Conservation (phyloP, 1,140 invertebrate species). For the Pinna nobilis region DNA sequence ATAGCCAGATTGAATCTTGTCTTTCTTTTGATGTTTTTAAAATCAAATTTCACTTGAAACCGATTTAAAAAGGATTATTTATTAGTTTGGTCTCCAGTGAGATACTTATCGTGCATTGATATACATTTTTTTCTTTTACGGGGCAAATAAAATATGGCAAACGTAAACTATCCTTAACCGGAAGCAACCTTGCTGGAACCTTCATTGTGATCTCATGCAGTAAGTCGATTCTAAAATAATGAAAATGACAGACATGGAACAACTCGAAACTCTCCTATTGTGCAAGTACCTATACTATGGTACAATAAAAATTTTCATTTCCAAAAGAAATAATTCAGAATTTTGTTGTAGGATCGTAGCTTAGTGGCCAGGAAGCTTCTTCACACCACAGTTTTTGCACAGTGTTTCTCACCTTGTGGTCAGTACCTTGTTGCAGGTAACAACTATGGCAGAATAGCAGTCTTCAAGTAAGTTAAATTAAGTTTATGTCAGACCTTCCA, state of each 20-base stretch:
- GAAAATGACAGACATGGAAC: neutral
- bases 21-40: too few species aligned
- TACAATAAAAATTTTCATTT: neutral
- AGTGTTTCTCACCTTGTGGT: conserved; percentile 88
- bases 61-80: too few species aligned
- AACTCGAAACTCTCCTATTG: neutral
- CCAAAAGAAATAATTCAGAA: neutral
- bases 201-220: too few species aligned
- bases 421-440: conserved; percentile 88
- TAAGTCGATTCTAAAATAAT: too few species aligned
- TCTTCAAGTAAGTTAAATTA: conserved; percentile 82
- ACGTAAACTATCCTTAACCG: too few species aligned
- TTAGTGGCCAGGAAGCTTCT: conserved; percentile 47
- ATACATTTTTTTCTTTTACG: too few species aligned
- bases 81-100: too few species aligned
- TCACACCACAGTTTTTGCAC: conserved; percentile 85
- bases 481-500: neutral
- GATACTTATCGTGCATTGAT: too few species aligned
- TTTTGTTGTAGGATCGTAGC: conserved; percentile 42
- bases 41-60: too few species aligned
- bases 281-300: neutral
- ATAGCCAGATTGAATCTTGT: too few species aligned
- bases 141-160: too few species aligned
- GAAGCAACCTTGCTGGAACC: too few species aligned
- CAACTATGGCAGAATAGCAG: conserved; percentile 87